These are phyloP conservation scores for Colossoma macropomum DNA, from an alignment of 2,113 vertebrate species.

Conservation along the genomic window DNA sequence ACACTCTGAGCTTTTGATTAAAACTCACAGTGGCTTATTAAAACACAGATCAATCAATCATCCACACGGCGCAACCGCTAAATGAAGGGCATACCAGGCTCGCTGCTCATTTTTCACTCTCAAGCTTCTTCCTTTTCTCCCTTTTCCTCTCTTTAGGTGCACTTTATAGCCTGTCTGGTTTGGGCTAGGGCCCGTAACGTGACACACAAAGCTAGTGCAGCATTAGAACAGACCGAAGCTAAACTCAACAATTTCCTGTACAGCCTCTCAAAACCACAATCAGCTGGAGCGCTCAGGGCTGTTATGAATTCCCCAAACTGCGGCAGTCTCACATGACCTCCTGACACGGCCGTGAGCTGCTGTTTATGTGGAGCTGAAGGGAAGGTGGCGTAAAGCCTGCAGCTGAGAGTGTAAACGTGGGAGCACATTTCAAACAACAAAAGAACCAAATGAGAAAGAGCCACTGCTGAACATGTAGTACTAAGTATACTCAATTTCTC, in stretches of 20 bases:
- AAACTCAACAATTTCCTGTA: constrained; percentile 36
- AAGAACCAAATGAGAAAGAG: too few relatives aligned
- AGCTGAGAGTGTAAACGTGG: not conserved
- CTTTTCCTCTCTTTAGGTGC: not conserved
- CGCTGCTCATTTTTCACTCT: not conserved
- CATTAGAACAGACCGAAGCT: constrained; percentile 11
- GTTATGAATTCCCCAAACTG: not conserved
- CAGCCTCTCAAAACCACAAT: not conserved
- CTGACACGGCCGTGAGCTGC: not conserved
- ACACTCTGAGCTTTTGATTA: not conserved
- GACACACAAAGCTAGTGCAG: constrained; percentile 20
- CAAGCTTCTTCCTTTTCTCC: not conserved
- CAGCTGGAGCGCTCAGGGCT: not conserved
- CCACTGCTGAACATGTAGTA: too few relatives aligned
- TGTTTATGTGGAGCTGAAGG: not conserved
- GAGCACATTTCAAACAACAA: too few relatives aligned
- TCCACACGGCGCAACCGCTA: not conserved
- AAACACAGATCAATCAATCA: not conserved
- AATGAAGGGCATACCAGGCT: not conserved
- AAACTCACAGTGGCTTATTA: constrained; percentile 2
- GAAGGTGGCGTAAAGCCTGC: not conserved
- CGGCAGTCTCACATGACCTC: not conserved
- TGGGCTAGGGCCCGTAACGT: constrained; percentile 14
- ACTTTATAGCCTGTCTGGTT: constrained; percentile 9
- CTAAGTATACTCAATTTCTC: too few relatives aligned